These are phyloP conservation scores for Drosophila mulleri DNA, from an alignment of 2,888 invertebrate species.

Conservation along the genomic window DNA sequence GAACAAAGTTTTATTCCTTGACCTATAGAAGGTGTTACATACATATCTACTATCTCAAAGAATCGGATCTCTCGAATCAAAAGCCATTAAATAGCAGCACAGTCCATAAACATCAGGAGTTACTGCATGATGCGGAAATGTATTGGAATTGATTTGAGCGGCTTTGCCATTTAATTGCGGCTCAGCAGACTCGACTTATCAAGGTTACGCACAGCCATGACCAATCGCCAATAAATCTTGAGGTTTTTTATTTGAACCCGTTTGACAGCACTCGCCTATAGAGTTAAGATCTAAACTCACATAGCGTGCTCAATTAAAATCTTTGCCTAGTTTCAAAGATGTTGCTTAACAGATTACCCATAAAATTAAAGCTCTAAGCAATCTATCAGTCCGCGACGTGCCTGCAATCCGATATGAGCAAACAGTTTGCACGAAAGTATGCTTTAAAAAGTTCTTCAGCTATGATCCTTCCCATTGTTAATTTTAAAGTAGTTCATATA, in stretches of 20 bases:
- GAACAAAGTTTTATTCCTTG: not conserved
- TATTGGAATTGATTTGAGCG: not conserved
- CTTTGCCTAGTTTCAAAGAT: not conserved
- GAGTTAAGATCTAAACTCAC: not conserved
- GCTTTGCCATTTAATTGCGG: conserved; percentile 4
- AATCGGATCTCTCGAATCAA: not conserved
- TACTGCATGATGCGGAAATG: conserved; percentile 1
- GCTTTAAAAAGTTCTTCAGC: not conserved
- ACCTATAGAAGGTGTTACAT: not conserved
- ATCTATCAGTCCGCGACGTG: not conserved
- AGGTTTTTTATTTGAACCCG: conserved; percentile 7
- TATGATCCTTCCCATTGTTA: too few relatives aligned
- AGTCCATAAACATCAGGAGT: not conserved
- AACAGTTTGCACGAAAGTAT: conserved; percentile 32
- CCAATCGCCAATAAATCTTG: conserved; percentile 6
- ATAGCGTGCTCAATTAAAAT: not conserved
- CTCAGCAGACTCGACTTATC: conserved; percentile 6
- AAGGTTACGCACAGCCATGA: conserved; percentile 11
- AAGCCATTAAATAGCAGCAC: not conserved
- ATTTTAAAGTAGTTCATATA: too few relatives aligned
- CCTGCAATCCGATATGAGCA: too few relatives aligned
- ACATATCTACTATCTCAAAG: too few relatives aligned
- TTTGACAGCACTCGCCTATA: conserved; percentile 4
- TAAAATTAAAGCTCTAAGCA: not conserved
- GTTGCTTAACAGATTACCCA: not conserved